phyloP scores from a whole-genome alignment of 2,888 invertebrate species.

The Isoperla grammatica region DNA sequence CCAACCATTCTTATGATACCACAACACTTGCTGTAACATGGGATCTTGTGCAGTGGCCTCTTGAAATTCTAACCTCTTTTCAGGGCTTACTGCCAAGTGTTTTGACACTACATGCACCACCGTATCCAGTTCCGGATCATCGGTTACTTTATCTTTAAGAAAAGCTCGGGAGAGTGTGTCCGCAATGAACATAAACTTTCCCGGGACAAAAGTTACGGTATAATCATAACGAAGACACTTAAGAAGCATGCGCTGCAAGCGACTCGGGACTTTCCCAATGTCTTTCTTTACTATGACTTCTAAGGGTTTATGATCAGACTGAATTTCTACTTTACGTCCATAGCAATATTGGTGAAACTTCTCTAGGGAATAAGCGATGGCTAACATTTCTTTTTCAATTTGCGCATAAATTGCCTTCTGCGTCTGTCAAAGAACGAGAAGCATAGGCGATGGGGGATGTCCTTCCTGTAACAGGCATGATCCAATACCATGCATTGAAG shows the following conservation, averaged over 20 bases:
- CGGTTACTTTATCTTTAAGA: not conserved
- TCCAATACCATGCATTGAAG: constrained; percentile 1
- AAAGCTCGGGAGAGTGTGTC: constrained; percentile 11
- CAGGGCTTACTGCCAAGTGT: constrained; percentile 12
- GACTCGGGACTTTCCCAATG: not conserved
- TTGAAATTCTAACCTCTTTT: too few relatives aligned
- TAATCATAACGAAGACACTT: constrained; percentile 7
- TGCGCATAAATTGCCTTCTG: constrained; percentile 8
- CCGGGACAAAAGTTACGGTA: constrained; percentile 7
- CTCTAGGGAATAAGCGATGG: not conserved
- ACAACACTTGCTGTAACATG: not conserved
- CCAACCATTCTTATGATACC: constrained; percentile 12
- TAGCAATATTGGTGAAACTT: constrained; percentile 13
- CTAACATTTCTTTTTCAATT: constrained; percentile 13
- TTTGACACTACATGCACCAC: constrained; percentile 7
- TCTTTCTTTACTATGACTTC: constrained; percentile 11
- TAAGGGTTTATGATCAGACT: constrained; percentile 14
- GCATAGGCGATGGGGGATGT: constrained; percentile 2
- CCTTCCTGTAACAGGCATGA: constrained; percentile 5
- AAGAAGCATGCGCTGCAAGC: constrained; percentile 7
- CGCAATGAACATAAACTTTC: constrained; percentile 6
- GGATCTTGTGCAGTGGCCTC: not conserved
- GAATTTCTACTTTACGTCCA: not conserved
- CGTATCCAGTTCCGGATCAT: constrained; percentile 15
- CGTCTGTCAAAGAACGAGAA: not conserved